Evolutionary conservation across 2,113 vertebrate genomes (phyloP), one percentile per base, ranked within the genome.

Genomic region (Erythrolamprus reginae): DNA sequence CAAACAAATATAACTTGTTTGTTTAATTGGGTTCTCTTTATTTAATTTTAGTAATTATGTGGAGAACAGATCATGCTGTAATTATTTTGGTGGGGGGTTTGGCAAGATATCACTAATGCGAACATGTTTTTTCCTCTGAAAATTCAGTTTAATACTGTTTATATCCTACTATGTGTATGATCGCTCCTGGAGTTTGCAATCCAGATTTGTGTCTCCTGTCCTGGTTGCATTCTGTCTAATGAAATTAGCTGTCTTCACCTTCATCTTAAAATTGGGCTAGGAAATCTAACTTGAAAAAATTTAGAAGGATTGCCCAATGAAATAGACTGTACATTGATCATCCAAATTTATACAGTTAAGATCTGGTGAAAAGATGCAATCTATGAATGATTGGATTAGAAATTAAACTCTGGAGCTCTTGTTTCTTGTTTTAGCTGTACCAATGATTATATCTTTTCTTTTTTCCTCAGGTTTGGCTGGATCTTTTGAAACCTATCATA

Each of bases 401-500:
- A 10, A 58, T 23, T 53, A 48, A 12, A 56, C 12, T 26, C 17
- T 2, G 48, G 13, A 56, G 38, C 58, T 82, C 23, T 56, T 77
- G 28, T 82, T 90, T 87, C 51, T 77, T 87, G 33, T 82, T 91
- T 56, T 56, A 83, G 82, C 48, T 58, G 28, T 26, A 61, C 24
- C 21, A 28, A 38, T 61, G 53, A 61, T 48, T 3, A n/a, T 55
- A 24, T 28, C 61, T 86, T 4, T 95, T n/a, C 92, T 93, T 48
- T 95, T 95, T 45, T 87, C 95, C 95, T 82, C 42, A 99, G 99
- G 98, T 99, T 89, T 99, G 99, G 99, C 97, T 99, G 56, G 99
- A 99, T 96, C 98, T 99, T 91, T 95, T 99, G 95, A 99, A 99
- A 94, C 99, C 99, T 87, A 98, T 99, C 93, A 97, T 98, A 93